phyloP scores from a whole-genome alignment of 2,113 vertebrate species.

The Centropus bengalensis region DNA sequence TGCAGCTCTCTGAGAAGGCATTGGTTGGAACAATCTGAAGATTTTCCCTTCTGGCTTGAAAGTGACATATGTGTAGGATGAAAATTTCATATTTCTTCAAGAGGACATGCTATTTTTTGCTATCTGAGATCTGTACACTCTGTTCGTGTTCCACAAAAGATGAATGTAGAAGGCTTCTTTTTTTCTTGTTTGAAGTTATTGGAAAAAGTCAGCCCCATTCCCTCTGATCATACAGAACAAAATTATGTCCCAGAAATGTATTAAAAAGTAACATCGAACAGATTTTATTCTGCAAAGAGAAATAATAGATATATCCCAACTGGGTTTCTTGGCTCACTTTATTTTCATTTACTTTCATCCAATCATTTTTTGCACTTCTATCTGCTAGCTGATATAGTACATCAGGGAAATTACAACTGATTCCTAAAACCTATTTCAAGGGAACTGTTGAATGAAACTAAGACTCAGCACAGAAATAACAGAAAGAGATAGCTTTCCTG shows the following conservation, averaged over 20 bases:
- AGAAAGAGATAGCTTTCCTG: background rate
- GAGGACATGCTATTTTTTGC: slow-evolving; percentile 11
- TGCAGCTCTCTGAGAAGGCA: background rate
- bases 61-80: slow-evolving; percentile 40
- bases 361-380: slow-evolving; percentile 5
- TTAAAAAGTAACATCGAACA: slow-evolving; percentile 26
- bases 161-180: background rate
- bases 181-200: background rate
- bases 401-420: slow-evolving; percentile 39
- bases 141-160: slow-evolving; percentile 42
- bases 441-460: background rate
- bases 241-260: background rate
- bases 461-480: background rate
- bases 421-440: slow-evolving; percentile 32
- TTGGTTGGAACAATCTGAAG: background rate
- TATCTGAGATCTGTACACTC: slow-evolving; percentile 26
- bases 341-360: slow-evolving; percentile 15
- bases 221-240: background rate
- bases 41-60: slow-evolving; percentile 26
- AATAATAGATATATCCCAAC: slow-evolving; percentile 2
- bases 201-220: background rate
- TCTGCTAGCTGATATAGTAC: slow-evolving; percentile 18
- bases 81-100: slow-evolving; percentile 46
- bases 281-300: slow-evolving; percentile 16
- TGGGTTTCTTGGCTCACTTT: background rate